Evolutionary conservation across 1,140 invertebrate genomes (phyloP).

Genomic region (Arion vulgaris): DNA sequence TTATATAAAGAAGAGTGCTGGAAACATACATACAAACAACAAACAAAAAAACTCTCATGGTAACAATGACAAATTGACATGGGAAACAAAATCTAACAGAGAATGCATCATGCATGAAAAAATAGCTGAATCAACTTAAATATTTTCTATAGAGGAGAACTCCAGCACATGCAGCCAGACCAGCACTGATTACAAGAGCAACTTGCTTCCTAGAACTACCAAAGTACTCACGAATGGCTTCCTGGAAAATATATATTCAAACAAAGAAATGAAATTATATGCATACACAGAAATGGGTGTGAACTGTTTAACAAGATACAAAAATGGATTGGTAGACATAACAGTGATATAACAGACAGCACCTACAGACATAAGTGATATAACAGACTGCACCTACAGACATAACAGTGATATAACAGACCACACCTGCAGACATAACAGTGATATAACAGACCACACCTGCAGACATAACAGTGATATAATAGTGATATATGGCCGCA

Average conservation of each 20-base stretch:
- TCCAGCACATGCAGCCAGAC: slow-evolving; percentile 22
- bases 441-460: too few relatives aligned
- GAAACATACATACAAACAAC: too few relatives aligned
- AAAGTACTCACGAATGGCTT: slow-evolving; percentile 68
- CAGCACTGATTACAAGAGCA: slow-evolving; percentile 49
- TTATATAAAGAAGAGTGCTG: too few relatives aligned
- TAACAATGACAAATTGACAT: background rate
- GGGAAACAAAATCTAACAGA: background rate
- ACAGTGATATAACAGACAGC: background rate
- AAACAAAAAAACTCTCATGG: background rate
- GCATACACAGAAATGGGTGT: background rate
- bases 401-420: too few relatives aligned
- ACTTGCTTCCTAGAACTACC: slow-evolving; percentile 58
- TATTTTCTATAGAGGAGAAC: slow-evolving; percentile 29
- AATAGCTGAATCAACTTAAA: background rate
- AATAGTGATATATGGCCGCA: too few relatives aligned
- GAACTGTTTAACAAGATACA: background rate
- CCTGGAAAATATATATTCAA: slow-evolving; percentile 51
- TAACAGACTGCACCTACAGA: too few relatives aligned
- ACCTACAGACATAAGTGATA: too few relatives aligned
- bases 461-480: too few relatives aligned
- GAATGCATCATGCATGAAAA: background rate
- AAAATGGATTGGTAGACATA: background rate
- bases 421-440: too few relatives aligned
- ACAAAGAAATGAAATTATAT: background rate